Conservation (phyloP, 2,888 invertebrate species). For the Tuberolachnus salignus region DNA sequence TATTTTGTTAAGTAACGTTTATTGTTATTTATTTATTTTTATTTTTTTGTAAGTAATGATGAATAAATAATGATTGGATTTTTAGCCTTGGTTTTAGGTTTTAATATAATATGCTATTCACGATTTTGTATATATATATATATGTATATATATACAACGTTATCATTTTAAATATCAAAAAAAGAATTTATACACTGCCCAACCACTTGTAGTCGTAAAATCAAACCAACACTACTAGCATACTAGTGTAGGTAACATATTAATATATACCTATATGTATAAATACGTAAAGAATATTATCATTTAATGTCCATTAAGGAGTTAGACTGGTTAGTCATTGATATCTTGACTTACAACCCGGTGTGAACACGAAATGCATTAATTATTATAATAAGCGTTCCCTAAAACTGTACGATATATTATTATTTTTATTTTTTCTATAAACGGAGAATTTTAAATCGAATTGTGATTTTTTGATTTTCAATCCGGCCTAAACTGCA, state of each 20-base stretch:
- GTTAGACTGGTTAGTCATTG: background rate
- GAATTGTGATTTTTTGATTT: background rate
- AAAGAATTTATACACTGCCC: background rate
- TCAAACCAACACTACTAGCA: background rate
- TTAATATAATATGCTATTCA: too few relatives aligned
- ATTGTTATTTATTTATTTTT: background rate
- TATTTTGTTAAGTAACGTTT: background rate
- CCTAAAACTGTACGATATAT: too few relatives aligned
- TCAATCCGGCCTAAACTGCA: background rate
- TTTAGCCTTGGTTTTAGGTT: background rate
- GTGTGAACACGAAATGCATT: background rate
- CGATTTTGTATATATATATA: too few relatives aligned
- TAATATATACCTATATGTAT: background rate
- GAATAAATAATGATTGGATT: constrained; percentile 1
- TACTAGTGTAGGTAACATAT: background rate
- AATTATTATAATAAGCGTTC: background rate
- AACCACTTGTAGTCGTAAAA: background rate
- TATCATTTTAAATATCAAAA: background rate
- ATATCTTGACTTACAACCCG: background rate
- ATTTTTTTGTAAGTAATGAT: background rate
- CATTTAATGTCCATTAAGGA: background rate
- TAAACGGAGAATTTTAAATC: too few relatives aligned
- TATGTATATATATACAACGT: background rate
- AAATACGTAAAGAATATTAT: constrained; percentile 10
- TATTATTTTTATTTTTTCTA: too few relatives aligned